These are phyloP conservation scores for Odontophorus gujanensis DNA, from an alignment of 2,113 vertebrate species.

Conservation along the genomic window DNA sequence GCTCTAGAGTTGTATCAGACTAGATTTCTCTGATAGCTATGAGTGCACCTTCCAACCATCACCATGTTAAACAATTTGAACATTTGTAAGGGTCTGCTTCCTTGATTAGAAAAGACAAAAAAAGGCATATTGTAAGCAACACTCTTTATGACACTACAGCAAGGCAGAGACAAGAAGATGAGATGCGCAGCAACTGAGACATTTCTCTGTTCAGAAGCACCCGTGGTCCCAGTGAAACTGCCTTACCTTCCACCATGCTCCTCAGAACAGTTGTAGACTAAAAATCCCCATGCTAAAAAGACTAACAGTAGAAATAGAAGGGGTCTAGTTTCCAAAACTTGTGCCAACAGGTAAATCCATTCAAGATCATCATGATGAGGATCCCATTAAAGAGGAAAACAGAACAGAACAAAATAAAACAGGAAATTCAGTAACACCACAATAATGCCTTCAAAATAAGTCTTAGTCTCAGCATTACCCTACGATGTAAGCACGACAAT, in stretches of 20 bases:
- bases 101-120: background rate
- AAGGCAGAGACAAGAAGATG: background rate
- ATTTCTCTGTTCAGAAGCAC: background rate
- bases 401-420: background rate
- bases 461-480: background rate
- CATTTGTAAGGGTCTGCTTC: background rate
- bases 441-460: fast-evolving
- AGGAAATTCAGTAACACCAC: background rate
- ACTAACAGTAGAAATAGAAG: background rate
- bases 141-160: background rate
- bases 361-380: background rate
- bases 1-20: background rate
- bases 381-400: background rate
- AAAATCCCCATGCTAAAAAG: background rate
- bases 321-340: background rate
- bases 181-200: background rate
- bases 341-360: background rate
- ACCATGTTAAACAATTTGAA: background rate
- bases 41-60: background rate
- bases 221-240: fast-evolving
- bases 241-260: background rate
- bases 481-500: background rate
- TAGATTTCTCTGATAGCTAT: background rate
- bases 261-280: background rate
- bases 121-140: background rate